A percentile compares a stretch with the other conserved stretches of the same genome.
phyloP scores from a whole-genome alignment of 2,113 vertebrate species.

The Oreochromis spilurus region DNA sequence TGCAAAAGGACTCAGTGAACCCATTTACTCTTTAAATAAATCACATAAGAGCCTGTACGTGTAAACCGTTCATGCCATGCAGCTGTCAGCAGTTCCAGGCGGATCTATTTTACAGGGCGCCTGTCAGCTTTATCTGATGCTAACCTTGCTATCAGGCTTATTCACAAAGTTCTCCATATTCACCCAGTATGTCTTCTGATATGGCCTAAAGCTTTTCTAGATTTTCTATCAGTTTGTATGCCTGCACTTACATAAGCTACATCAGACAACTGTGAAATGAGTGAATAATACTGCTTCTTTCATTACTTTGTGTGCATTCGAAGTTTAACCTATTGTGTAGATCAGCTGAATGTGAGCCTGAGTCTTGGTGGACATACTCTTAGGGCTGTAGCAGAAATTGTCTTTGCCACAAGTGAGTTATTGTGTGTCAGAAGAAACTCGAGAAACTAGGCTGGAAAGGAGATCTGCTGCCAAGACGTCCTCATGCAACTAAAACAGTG shows the following conservation, averaged over 20 bases:
- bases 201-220: not conserved
- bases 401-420: not conserved
- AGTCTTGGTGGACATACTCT: not conserved
- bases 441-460: conserved; percentile 4
- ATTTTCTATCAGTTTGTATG: not conserved
- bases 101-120: not conserved
- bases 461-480: conserved; percentile 8
- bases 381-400: not conserved
- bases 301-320: not conserved
- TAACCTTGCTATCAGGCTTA: not conserved
- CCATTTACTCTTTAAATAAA: not conserved
- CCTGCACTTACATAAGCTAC: not conserved
- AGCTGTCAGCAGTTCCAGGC: conserved; percentile 11
- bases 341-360: not conserved
- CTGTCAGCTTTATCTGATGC: conserved; percentile 3
- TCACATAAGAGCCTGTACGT: not conserved
- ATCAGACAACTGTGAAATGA: not conserved
- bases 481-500: not conserved
- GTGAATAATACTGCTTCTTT: not conserved
- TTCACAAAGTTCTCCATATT: not conserved
- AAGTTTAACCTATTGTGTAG: not conserved
- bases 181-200: not conserved
- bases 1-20: conserved; percentile 9
- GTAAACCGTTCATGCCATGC: not conserved
- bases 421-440: conserved; percentile 1